Base-by-base conservation (phyloP, 2,113 vertebrate species). In the Channa argus region DNA sequence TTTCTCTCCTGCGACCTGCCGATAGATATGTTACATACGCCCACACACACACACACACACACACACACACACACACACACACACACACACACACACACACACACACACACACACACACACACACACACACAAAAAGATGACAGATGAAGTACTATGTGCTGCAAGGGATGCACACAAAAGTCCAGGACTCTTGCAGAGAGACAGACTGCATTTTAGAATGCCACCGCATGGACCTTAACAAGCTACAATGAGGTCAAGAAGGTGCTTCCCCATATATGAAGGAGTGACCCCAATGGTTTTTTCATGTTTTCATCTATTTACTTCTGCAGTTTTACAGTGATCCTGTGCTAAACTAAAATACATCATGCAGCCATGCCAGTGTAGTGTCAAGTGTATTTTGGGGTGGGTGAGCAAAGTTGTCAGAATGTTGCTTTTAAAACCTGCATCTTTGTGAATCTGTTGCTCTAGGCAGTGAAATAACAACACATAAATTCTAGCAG, bases 1-100 rank as follows among this genome's bases (percentile, higher is more conserved):
- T 33, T 90, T 77, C 79, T 53, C 84, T 83, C 86, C 86, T 0
- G 82, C 86, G 2, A 96, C 95, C 96, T 98, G 92, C n/a, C 46
- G 82, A 83, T 43, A 77, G 80, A 91, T 85, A 90, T 3, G 33
- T 63, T n/a, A 84, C 89, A 85, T 53, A 77, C 53, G 10, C 46
- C 37, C 11, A 50, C 55, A 63, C 61, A 34, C 71, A 71, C 49
- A 62, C 74, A 74, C 61, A 55, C 74, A 58, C 52, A 78, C 51
- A 80, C 64, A 67, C 70, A 69, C 56, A 69, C 73, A 61, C 64
- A 37, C 63, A 63, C 34, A 39, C 59, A 71, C 34, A 60, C 14
- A 69, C 37, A 63, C 53, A 44, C 37, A 59, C 47, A 64, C 24
- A 41, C 8, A 15, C 5, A 56, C 24, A 54, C 60, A 66, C n/a